phyloP scores from a whole-genome alignment of 2,113 vertebrate species.

The Tenebrosternarchus preto region DNA sequence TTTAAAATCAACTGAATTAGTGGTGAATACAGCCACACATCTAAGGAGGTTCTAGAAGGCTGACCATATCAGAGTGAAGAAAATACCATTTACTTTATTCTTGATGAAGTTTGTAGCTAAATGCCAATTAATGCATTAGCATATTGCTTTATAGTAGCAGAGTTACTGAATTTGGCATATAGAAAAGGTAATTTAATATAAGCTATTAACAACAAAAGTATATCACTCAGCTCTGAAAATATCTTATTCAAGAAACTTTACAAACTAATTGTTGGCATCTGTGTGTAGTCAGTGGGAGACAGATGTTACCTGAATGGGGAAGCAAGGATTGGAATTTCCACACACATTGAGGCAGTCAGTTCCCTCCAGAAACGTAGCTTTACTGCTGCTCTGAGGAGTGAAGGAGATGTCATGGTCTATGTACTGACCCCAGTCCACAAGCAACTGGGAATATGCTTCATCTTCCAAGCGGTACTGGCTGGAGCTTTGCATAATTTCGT shows the following conservation, averaged over 20 bases:
- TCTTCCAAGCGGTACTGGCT: slow-evolving; percentile 75
- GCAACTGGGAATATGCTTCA: slow-evolving; percentile 79
- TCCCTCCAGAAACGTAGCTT: slow-evolving; percentile 51
- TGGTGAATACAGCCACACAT: slow-evolving; percentile 17
- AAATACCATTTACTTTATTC: no score
- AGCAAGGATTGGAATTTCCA: slow-evolving; percentile 79
- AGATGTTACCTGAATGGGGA: slow-evolving; percentile 88
- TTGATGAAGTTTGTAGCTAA: neutral
- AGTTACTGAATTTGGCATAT: no score
- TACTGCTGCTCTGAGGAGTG: slow-evolving; percentile 83
- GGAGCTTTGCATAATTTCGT: slow-evolving; percentile 75
- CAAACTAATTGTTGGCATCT: neutral
- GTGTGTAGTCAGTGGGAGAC: neutral
- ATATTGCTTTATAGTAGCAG: no score
- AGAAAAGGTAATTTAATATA: neutral
- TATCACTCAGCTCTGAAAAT: neutral
- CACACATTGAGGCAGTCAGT: slow-evolving; percentile 76
- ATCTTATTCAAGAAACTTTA: neutral
- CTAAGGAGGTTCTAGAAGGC: slow-evolving; percentile 11
- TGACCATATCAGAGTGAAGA: neutral
- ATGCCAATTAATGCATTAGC: no score
- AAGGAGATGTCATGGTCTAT: slow-evolving; percentile 88
- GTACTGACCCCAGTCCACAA: slow-evolving; percentile 93
- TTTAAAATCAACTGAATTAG: slow-evolving; percentile 38
- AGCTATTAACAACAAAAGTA: neutral